Evolutionary conservation across 2,797 vertebrate genomes (phyloP), one percentile per base, ranked within the genome.

Genomic region (Enteromius mattozi): DNA sequence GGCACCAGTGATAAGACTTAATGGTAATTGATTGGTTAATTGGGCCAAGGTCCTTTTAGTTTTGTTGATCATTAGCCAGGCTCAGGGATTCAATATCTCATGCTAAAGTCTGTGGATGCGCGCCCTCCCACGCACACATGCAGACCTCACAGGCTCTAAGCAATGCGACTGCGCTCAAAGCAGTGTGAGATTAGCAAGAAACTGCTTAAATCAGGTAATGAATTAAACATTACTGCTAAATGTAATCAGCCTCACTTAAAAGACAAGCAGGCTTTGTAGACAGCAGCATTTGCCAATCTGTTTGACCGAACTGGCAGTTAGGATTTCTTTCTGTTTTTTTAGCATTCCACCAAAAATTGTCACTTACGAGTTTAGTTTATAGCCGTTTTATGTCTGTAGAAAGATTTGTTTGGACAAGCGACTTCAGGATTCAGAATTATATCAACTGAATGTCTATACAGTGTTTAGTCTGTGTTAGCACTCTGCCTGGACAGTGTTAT

Each of bases 1-100:
- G 88, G 88, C 85, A 86, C 86, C 88, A 89, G 80, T 83, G 88
- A 89, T 89, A 86, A 78, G 80, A 63, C 80, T 24, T 89, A 89
- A 89, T 89, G 81, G 83, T 87, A 85, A 89, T 85, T 89, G 85
- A 88, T 86, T 88, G 65, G 40, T 82, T 86, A 88, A 88, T 85
- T 85, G 88, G 91, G 92, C 91, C 89, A 87, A 92, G 92, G 93
- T 93, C 90, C 91, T 91, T 81, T 88, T 90, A 86, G 85, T 80
- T 86, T 85, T 78, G 77, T 83, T 81, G 72, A 79, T 78, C 82
- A 90, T 91, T 89, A 90, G 80, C 79, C 87, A 81, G 86, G 63
- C 81, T 86, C 74, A 59, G 78, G 51, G 78, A 87, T 88, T 85
- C 30, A 9, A 72, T 88, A 80, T 84, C 84, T 84, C 87, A 75